Percentiles rank a stretch among this genome's conserved stretches.
phyloP scores from a whole-genome alignment of 2,888 invertebrate species.

The Bellardia pandia region DNA sequence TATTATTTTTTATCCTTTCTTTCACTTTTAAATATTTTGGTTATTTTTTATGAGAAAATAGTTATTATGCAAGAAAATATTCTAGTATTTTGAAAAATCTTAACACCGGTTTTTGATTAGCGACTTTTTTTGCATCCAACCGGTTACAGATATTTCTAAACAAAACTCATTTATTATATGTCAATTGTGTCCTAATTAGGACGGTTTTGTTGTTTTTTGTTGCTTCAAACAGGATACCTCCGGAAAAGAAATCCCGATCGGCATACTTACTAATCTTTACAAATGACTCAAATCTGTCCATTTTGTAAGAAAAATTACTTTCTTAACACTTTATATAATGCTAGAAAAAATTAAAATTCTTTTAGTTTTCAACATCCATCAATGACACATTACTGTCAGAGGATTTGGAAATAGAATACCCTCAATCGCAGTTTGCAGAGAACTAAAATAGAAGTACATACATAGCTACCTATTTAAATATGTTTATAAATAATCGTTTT shows the following conservation, averaged over 20 bases:
- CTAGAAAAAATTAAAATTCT: neutral
- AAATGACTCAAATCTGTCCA: slow-evolving; percentile 10
- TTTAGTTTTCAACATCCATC: slow-evolving; percentile 29
- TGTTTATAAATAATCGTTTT: neutral
- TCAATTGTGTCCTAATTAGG: slow-evolving; percentile 27
- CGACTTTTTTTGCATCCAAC: slow-evolving; percentile 14
- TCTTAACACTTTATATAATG: neutral
- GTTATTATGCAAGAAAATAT: slow-evolving; percentile 9
- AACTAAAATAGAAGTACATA: too few species aligned
- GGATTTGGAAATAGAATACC: too few species aligned
- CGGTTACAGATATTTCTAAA: slow-evolving; percentile 12
- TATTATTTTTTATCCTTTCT: slow-evolving; percentile 4
- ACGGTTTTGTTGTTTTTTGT: neutral
- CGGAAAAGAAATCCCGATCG: neutral
- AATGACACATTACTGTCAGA: slow-evolving; percentile 37
- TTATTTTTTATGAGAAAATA: slow-evolving; percentile 19
- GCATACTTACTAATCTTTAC: slow-evolving; percentile 20
- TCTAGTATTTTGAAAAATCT: slow-evolving; percentile 15
- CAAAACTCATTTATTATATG: slow-evolving; percentile 15
- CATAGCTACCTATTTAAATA: too few species aligned
- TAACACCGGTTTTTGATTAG: slow-evolving; percentile 9
- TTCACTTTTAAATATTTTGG: neutral
- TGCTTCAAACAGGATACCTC: neutral
- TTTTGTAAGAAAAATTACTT: neutral
- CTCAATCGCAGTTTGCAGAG: too few species aligned